Base-by-base conservation (phyloP, 2,797 vertebrate genomes). In the Paguma larvata region DNA sequence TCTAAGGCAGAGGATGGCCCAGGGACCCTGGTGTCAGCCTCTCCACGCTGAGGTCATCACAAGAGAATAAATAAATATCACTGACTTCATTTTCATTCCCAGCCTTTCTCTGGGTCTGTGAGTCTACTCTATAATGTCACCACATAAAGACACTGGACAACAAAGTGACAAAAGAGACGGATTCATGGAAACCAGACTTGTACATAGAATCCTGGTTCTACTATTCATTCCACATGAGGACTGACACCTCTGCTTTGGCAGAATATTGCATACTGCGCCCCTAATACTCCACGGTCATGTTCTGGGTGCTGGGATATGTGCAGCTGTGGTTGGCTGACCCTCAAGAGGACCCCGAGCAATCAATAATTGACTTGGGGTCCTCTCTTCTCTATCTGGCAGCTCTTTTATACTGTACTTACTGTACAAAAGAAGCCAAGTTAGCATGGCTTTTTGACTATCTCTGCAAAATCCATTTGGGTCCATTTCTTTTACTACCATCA, bases 401-500 rank as follows among this genome's bases (percentile, higher is more conserved):
- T 78, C 4, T 23, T 30, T 75, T 8, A 41, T n/a, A 30, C 73
- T 77, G 44, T 27, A 48, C 44, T 94, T 78, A 83, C 67, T 38
- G 23, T 62, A 62, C 12, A 10, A 56, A 44, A 38, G 80, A 86
- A 87, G 94, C 44, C 84, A 79, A 62, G 32, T 48, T 96, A 85
- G 84, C 93, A n/a, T 41, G 30, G 5, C 51, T 85, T 70, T 83
- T 94, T 46, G 11, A 85, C 63, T 85, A 51, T 85, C 91, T 97
- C 94, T 95, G 68, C 79, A 97, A 95, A 98, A 94, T 67, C 73
- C 92, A 96, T 78, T 92, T 95, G 87, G 51, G 95, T 87, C n/a
- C 41, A 75, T 68, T 88, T 93, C 83, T 70, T 80, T 46, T 25
- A 85, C 78, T 59, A n/a, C 78, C 51, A 44, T 96, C 92, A 83